phyloP scores from a whole-genome alignment of 2,888 invertebrate genomes.

The Brachyptera putata region DNA sequence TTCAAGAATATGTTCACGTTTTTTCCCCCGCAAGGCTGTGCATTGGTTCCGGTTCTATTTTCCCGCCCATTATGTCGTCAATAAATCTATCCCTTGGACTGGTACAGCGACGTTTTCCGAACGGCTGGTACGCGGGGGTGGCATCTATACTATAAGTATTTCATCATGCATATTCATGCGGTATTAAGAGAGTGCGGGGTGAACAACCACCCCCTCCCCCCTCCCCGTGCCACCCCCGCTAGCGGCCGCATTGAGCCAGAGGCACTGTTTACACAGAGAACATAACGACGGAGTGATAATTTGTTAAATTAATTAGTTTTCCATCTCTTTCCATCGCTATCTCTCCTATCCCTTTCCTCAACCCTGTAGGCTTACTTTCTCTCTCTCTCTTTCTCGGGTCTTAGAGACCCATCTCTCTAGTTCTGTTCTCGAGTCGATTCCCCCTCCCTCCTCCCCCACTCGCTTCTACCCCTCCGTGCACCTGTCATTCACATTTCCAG shows the following conservation, averaged over 20 bases:
- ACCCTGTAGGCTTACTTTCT: no score
- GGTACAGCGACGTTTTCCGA: conserved; percentile 18
- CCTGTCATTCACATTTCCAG: no score
- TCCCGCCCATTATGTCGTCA: no score
- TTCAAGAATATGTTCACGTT: no score
- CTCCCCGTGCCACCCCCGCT: background rate
- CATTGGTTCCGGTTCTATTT: no score
- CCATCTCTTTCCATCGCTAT: conserved; percentile 5
- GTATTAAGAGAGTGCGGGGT: conserved; percentile 16
- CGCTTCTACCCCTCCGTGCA: no score
- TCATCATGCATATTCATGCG: conserved; percentile 30
- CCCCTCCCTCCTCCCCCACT: no score
- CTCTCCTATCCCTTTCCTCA: no score
- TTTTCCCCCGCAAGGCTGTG: background rate
- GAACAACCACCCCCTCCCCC: no score
- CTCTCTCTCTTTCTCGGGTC: no score
- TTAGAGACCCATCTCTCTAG: no score
- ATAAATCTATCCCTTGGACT: background rate
- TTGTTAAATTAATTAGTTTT: conserved; percentile 32
- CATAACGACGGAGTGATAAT: conserved; percentile 28
- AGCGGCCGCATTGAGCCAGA: conserved; percentile 1
- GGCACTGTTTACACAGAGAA: conserved; percentile 13
- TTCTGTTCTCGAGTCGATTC: no score
- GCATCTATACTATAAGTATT: conserved; percentile 27
- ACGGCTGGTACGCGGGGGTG: conserved; percentile 9